Base-by-base conservation (phyloP, 2,113 vertebrate species). In the Eira barbara region DNA sequence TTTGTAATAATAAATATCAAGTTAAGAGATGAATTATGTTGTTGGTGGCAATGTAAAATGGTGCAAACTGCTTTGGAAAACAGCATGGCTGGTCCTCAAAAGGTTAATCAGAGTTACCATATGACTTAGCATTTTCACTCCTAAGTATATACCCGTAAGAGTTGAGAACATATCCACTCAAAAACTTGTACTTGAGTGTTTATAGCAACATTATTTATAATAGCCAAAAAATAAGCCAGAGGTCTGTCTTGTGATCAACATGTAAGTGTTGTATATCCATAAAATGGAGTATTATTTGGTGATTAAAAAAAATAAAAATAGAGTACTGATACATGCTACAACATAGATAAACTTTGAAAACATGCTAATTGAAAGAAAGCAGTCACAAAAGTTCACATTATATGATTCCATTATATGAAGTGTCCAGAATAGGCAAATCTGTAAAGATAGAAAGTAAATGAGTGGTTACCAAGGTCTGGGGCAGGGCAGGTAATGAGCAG, bases 371-470 rank as follows among this genome's bases (percentile, higher is more conserved):
- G n/a, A 61, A 92, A 89, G 29, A 71, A 71, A n/a, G 29, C 2
- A 73, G 6, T 86, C 13, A 86, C 2, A 69, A 59, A 92, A 95
- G 21, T 13, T 25, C 17, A 18, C 15, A 2, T 87, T 82, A 5
- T 67, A 23, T 96, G 47, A 74, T 88, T 88, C 49, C 18, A 47
- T 93, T 85, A 34, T 36, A 45, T 36, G 73, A 86, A 63, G 31
- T 86, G 52, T 80, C 13, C 47, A 61, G 61, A 78, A 83, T 76
- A 69, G 59, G 39, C 47, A 67, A 91, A 76, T 82, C n/a, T 89
- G 2, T 89, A 91, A 91, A 69, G 81, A 65, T 36, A 95, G 63
- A 93, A 97, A 52, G 23, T 74, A 91, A 27, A 78, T 87, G 61
- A 52, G 7, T 83, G 52, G 4, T 63, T 86, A 85, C 15, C 21